Percentiles rank a stretch among this genome's conserved stretches.
These are phyloP conservation scores for Tricholauxania praeusta DNA, from an alignment of 2,888 invertebrate genomes.

Conservation along the genomic window DNA sequence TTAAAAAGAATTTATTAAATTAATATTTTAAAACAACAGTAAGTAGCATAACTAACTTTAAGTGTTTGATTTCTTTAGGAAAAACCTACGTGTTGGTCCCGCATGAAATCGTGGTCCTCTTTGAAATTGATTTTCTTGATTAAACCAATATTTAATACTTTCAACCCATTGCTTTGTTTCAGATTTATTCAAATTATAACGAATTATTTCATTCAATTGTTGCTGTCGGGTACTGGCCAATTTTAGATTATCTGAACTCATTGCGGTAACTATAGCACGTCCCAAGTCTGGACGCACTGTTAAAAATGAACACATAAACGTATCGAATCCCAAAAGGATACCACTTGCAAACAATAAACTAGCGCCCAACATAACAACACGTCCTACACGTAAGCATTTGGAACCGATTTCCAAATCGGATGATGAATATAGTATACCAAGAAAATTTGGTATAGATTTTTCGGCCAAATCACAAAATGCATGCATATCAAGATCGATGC, in stretches of 20 bases:
- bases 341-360: conserved; percentile 76
- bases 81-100: conserved; percentile 21
- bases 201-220: conserved; percentile 18
- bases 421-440: conserved; percentile 84
- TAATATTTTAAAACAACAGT: too few relatives aligned
- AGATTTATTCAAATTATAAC: neutral
- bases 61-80: neutral
- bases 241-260: conserved; percentile 56
- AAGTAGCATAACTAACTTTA: too few relatives aligned
- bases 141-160: conserved; percentile 31
- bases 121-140: neutral
- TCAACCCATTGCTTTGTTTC: conserved; percentile 3
- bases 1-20: too few relatives aligned
- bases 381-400: conserved; percentile 71
- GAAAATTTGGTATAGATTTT: conserved; percentile 77
- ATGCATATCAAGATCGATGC: conserved; percentile 79
- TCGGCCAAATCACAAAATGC: conserved; percentile 74
- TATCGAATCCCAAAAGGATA: conserved; percentile 76
- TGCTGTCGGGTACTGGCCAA: conserved; percentile 19
- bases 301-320: conserved; percentile 78
- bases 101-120: conserved; percentile 9
- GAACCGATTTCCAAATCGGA: conserved; percentile 77
- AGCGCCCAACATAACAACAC: conserved; percentile 75
- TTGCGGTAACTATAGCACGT: conserved; percentile 71
- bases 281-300: conserved; percentile 75